Evolutionary conservation across 53 echinoderm and acorn worm species (phyloP).

Genomic region (Echinometra lucunter): DNA sequence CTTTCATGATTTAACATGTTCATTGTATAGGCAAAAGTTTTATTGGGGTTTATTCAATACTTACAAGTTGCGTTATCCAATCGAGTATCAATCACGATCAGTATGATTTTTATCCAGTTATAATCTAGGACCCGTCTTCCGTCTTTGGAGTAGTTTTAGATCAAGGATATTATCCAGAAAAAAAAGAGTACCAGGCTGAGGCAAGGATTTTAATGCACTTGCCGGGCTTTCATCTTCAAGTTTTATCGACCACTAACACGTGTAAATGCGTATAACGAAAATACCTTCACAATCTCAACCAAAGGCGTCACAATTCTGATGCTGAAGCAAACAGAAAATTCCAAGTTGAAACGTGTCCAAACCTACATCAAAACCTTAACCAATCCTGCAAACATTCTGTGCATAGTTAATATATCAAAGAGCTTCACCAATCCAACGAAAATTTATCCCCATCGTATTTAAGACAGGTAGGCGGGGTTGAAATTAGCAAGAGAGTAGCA

Average conservation of each 20-base stretch:
- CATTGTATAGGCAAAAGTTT: too few species aligned
- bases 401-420: neutral
- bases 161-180: neutral
- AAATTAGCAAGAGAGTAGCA: constrained; percentile 8
- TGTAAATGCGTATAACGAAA: neutral
- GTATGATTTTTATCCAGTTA: neutral
- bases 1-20: neutral
- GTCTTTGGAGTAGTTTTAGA: neutral
- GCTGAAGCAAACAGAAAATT: neutral
- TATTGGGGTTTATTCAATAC: neutral
- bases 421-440: neutral
- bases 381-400: neutral
- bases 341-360: neutral
- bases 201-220: neutral
- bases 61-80: neutral
- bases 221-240: neutral
- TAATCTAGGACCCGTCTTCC: neutral
- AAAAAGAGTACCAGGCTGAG: neutral
- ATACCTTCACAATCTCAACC: neutral
- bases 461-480: constrained; percentile 20
- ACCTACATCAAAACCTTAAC: neutral
- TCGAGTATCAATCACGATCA: neutral
- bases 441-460: neutral
- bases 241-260: neutral
- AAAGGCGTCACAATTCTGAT: neutral